Evolutionary conservation across 2,113 vertebrate genomes (phyloP).

Genomic region (Prolemur simus): DNA sequence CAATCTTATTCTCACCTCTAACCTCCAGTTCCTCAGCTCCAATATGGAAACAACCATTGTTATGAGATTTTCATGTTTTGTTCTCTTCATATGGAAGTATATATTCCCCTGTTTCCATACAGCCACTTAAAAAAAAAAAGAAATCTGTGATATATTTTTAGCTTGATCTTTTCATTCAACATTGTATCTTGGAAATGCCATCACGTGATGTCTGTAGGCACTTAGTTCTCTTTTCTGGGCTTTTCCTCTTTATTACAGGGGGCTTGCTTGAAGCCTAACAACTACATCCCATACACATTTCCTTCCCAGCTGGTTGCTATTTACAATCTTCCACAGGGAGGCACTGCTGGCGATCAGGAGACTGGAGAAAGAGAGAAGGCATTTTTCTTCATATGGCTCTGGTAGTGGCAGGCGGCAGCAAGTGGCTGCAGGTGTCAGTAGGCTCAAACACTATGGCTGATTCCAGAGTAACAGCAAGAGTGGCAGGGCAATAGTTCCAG

Average conservation of each 20-base stretch:
- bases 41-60: background rate
- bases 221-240: background rate
- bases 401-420: no score
- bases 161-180: background rate
- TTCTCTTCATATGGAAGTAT: background rate
- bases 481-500: rapidly evolving
- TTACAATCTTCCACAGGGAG: background rate
- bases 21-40: background rate
- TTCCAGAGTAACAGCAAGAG: no score
- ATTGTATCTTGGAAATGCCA: background rate
- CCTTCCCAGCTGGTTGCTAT: background rate
- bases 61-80: background rate
- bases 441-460: background rate
- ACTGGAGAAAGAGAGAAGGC: background rate
- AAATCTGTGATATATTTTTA: background rate
- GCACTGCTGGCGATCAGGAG: background rate
- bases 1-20: background rate
- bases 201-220: background rate
- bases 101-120: background rate
- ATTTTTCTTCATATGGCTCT: background rate
- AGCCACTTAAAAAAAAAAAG: background rate
- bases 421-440: background rate
- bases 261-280: background rate
- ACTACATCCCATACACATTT: background rate
- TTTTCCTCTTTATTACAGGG: background rate